Base-by-base conservation (phyloP, 1,140 invertebrate species). In the Coboldia fuscipes region DNA sequence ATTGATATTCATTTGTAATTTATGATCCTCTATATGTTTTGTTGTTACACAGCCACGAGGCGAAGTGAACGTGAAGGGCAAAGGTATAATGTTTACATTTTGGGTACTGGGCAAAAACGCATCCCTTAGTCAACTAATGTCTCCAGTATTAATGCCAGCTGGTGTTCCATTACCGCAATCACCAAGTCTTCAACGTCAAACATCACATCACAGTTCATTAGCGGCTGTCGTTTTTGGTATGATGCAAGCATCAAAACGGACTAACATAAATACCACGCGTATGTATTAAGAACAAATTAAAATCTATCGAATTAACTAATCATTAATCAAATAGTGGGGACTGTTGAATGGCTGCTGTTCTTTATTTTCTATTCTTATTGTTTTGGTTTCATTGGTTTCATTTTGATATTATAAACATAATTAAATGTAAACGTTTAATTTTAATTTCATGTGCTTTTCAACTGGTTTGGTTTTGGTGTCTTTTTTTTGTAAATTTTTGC, bases 41-140 rank as follows among this genome's bases (percentile, higher is more conserved):
- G 68, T 41, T 79, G 78, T 1, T 85, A 7, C 75, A 46, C 60
- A 72, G 39, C 68, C 71, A 44, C 68, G 90, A 10, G 89, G 88
- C 1, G 51, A 72, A 10, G 75, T 94, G 20, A 72, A 77, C 37
- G 88, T 96, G 1, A 94, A 94, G 54, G 89, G 88, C 13, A 94
- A 94, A 59, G 89, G 89, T 1, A 70, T 76, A 36, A 93, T 96
- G 89, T 80, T 85, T 49, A 94, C 89, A 1, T 92, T 79, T 55
- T 92, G 84, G 54, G 78, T 94, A 18, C 48, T 72, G 14, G 79
- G 72, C 18, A 65, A 68, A 38, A 62, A 67, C 19, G 39, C 57
- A 40, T 40, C 53, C 41, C 39, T 61, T 56, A 50, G 60, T 48
- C 42, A 62, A 42, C 7, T 56, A 40, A 44, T 43, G 5, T 52